phyloP scores from a whole-genome alignment of 2,113 vertebrate genomes.

The Hypocryptadius cinnamomeus region DNA sequence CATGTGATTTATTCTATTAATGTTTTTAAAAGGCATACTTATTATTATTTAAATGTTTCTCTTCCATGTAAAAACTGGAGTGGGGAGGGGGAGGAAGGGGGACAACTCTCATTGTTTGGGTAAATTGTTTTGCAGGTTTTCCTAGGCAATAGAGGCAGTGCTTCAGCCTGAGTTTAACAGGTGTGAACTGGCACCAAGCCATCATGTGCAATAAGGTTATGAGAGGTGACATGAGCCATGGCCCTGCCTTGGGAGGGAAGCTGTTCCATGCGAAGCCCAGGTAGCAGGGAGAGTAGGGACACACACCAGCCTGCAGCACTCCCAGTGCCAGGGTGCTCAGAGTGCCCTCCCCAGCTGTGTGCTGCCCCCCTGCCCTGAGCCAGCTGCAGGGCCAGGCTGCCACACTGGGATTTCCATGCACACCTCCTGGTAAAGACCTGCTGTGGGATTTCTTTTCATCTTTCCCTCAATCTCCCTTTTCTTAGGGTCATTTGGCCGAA shows the following conservation, averaged over 20 bases:
- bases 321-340: rapidly evolving
- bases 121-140: neutral
- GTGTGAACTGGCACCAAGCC: neutral
- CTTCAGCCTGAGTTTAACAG: neutral
- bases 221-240: neutral
- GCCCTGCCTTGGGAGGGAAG: neutral
- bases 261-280: neutral
- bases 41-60: neutral
- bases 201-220: rapidly evolving
- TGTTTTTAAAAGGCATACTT: neutral
- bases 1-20: neutral
- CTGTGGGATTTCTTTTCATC: neutral
- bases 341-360: neutral
- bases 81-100: too few species aligned
- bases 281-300: rapidly evolving
- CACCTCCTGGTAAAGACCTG: neutral
- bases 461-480: neutral
- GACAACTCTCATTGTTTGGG: neutral
- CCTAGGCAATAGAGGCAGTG: neutral
- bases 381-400: neutral
- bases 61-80: neutral
- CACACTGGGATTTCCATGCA: rapidly evolving
- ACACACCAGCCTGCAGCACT: neutral
- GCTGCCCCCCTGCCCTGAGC: neutral
- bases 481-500: neutral